A percentile compares a stretch with the other conserved stretches of the same genome.
These are phyloP conservation scores for Strigamia transsilvanica DNA, from an alignment of 2,888 invertebrate species.

Conservation along the genomic window DNA sequence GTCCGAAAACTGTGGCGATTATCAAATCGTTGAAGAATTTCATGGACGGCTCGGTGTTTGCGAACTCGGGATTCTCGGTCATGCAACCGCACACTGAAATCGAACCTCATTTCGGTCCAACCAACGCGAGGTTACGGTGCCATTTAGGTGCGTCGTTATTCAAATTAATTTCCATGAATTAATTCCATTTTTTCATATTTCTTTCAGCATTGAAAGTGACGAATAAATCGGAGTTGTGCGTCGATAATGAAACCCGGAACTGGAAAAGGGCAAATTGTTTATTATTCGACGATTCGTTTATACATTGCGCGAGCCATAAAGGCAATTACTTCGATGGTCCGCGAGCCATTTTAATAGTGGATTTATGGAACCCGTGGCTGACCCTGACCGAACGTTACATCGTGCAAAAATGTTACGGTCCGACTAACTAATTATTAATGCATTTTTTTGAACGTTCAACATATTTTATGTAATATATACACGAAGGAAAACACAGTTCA, in stretches of 20 bases:
- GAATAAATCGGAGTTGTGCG: slow-evolving; percentile 2
- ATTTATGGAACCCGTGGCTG: slow-evolving; percentile 52
- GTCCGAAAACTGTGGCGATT: slow-evolving; percentile 36
- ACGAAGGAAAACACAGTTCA: background rate
- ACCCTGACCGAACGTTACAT: background rate
- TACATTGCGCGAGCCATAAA: slow-evolving; percentile 11
- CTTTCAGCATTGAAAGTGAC: slow-evolving; percentile 33
- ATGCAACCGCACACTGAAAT: slow-evolving; percentile 21
- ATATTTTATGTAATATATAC: too few relatives aligned
- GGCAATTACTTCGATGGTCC: background rate
- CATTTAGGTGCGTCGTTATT: slow-evolving; percentile 51
- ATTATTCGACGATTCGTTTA: slow-evolving; percentile 53
- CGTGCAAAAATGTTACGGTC: background rate
- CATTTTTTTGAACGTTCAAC: background rate
- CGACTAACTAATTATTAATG: background rate
- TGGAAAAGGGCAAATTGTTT: slow-evolving; percentile 51
- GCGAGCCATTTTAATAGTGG: slow-evolving; percentile 50
- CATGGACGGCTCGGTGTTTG: slow-evolving; percentile 50
- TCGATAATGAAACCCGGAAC: background rate
- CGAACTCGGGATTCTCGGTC: slow-evolving; percentile 49
- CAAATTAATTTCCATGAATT: too few relatives aligned
- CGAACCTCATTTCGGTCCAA: slow-evolving; percentile 38
- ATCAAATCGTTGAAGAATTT: background rate
- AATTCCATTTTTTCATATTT: too few relatives aligned
- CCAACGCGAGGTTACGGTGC: slow-evolving; percentile 51